These are phyloP conservation scores for Diogma glabrata DNA, from an alignment of 2,888 invertebrate species.

Conservation along the genomic window DNA sequence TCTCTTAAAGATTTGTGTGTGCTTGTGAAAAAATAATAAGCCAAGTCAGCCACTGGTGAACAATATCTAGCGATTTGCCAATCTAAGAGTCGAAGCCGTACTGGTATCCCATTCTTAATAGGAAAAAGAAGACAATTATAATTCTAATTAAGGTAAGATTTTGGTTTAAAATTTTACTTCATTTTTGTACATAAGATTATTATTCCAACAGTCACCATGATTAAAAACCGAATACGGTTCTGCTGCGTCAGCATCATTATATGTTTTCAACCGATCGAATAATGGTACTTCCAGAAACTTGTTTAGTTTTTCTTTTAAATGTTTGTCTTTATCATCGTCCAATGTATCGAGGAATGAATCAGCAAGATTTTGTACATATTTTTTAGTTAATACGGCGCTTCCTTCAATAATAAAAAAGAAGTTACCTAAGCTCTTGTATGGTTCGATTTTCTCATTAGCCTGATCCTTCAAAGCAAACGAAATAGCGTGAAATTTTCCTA, in stretches of 20 bases:
- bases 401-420: slow-evolving; percentile 26
- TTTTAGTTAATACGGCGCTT: slow-evolving; percentile 20
- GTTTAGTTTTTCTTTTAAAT: slow-evolving; percentile 19
- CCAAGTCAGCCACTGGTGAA: no score
- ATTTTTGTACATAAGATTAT: slow-evolving; percentile 29
- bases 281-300: slow-evolving; percentile 21
- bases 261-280: slow-evolving; percentile 21
- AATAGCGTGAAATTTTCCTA: slow-evolving; percentile 40
- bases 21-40: no score
- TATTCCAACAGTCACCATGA: slow-evolving; percentile 35
- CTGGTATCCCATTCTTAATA: no score
- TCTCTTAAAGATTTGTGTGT: no score
- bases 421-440: slow-evolving; percentile 15
- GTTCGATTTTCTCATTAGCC: no score
- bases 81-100: no score
- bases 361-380: slow-evolving; percentile 25
- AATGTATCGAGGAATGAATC: slow-evolving; percentile 22
- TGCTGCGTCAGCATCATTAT: slow-evolving; percentile 22
- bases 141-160: no score
- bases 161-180: no score
- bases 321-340: slow-evolving; percentile 16
- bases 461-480: slow-evolving; percentile 32
- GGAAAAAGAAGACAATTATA: no score
- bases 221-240: slow-evolving; percentile 31
- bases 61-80: no score